Conservation (phyloP, 2,888 invertebrate genomes). For the Zhuqinia jingwanae region DNA sequence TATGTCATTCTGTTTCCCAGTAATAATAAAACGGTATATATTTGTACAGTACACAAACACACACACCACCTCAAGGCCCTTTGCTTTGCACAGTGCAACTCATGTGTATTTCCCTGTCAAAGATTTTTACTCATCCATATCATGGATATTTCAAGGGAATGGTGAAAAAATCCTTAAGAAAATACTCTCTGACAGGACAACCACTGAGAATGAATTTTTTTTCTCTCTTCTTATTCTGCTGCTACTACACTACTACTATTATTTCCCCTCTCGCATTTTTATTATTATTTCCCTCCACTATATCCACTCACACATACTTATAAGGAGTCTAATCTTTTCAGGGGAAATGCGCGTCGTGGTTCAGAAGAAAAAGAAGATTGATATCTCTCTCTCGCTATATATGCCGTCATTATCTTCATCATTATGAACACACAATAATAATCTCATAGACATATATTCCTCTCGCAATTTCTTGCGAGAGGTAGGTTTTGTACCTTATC, state of each 20-base stretch:
- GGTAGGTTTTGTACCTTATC: no score
- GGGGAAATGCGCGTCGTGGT: neutral
- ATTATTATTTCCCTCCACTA: no score
- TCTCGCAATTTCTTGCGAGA: no score
- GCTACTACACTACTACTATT: no score
- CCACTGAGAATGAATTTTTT: constrained; percentile 35
- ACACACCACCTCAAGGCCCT: constrained; percentile 6
- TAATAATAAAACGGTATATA: constrained; percentile 17
- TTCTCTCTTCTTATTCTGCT: neutral
- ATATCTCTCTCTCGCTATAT: neutral
- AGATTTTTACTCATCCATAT: constrained; percentile 75
- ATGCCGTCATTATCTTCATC: constrained; percentile 25
- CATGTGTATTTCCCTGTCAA: constrained; percentile 77
- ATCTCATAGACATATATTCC: no score
- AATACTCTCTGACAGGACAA: constrained; percentile 75
- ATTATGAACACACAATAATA: neutral
- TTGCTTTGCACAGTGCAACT: constrained; percentile 43
- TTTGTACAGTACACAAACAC: neutral
- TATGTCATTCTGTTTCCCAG: neutral
- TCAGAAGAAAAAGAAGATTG: constrained; percentile 18
- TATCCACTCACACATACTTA: constrained; percentile 54
- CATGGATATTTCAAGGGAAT: constrained; percentile 78
- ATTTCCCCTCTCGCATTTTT: constrained; percentile 49
- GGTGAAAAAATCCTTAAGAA: constrained; percentile 76
- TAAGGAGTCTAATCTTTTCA: no score